These are phyloP conservation scores for Hippocampus kuda DNA, from an alignment of 2,797 vertebrate species.

Conservation along the genomic window DNA sequence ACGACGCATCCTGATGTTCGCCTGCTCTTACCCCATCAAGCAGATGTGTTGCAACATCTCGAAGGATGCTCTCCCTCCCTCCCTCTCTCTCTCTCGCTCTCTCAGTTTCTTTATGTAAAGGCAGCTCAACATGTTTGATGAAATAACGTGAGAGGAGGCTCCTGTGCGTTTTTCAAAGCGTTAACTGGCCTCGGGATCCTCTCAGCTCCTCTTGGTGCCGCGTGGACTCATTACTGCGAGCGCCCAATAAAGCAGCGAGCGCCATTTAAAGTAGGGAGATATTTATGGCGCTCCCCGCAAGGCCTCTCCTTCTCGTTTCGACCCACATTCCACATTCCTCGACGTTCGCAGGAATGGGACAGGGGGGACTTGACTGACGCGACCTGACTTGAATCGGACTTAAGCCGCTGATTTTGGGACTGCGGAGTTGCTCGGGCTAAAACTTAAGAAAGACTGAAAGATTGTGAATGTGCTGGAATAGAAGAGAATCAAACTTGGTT, in stretches of 20 bases:
- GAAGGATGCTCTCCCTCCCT: background rate
- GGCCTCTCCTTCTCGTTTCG: conserved; percentile 42
- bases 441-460: background rate
- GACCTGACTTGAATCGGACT: background rate
- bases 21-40: background rate
- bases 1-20: background rate
- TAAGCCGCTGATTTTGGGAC: background rate
- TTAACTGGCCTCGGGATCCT: conserved; percentile 27
- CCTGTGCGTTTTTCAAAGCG: conserved; percentile 33
- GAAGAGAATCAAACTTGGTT: too few species aligned
- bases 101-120: conserved; percentile 8
- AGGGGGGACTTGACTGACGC: too few species aligned
- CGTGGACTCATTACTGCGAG: conserved; percentile 34
- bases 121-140: conserved; percentile 17
- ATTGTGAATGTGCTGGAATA: too few species aligned
- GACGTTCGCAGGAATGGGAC: conserved; percentile 24
- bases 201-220: conserved; percentile 42
- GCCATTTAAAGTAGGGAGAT: conserved; percentile 48
- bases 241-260: conserved; percentile 35
- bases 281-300: conserved; percentile 49
- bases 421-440: background rate
- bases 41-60: background rate
- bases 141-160: conserved; percentile 22
- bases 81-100: background rate
- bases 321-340: conserved; percentile 47